Evolutionary conservation across 2,797 vertebrate genomes (phyloP), one percentile per base, ranked within the genome.

Genomic region (Scleropages formosus): DNA sequence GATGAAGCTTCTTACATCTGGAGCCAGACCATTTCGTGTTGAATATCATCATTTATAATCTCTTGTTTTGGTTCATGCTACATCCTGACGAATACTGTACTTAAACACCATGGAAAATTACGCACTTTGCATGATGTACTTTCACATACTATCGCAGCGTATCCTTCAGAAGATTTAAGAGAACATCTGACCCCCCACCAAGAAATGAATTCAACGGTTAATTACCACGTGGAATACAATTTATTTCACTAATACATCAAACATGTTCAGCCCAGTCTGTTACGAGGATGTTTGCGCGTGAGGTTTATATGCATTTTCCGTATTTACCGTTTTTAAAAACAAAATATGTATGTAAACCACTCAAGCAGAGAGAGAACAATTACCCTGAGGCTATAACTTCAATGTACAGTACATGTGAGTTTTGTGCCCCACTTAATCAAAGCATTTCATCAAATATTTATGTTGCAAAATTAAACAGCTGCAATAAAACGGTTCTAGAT

Each of bases 61-160:
- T 89, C 89, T 88, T 88, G 89, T 91, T 89, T 89, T 88, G 90
- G 90, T 89, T 89, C 88, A 89, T 88, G 87, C 89, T 85, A 85
- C 85, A 64, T 39, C 85, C 86, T 85, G 89, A 90, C 88, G 85
- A 85, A 81, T 75, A 26, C 80, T 39, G 75, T 31, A 56, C 24
- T 56, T 39, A 39, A 39, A 39, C 6, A 2, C 31, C 6, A 6
- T 24, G 7, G 67, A 24, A 62, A 12, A 53, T 24, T 68, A 22
- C 69, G 12, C 8, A 22, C 67, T 22, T 51, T 69, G 49, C 18
- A 22, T 12, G 51, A 22, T 24, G 22, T 13, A 51, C 15, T 69
- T 6, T 39, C n/a, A n/a, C n/a, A n/a, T n/a, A n/a, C n/a, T n/a
- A n/a, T n/a, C n/a, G n/a, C n/a, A n/a, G n/a, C n/a, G n/a, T n/a